A percentile compares a stretch with the other conserved stretches of the same genome.
These are phyloP conservation scores for Phrynosoma platyrhinos DNA, from an alignment of 2,113 vertebrate genomes.

Conservation along the genomic window DNA sequence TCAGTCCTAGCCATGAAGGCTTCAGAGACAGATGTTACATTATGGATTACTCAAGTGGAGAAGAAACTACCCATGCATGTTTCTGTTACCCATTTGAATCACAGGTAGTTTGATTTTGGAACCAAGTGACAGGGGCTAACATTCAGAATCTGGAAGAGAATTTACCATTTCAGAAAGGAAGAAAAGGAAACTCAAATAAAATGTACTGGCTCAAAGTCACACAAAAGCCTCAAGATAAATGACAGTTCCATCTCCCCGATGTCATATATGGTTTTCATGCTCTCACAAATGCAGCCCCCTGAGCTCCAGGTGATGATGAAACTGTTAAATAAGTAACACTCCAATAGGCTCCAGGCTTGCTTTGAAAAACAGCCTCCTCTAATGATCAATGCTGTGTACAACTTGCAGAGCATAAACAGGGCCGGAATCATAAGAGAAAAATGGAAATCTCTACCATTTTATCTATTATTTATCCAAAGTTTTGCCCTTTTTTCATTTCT, in stretches of 20 bases:
- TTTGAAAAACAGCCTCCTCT: background rate
- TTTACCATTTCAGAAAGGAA: background rate
- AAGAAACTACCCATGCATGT: background rate
- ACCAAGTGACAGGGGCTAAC: background rate
- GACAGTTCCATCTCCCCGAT: background rate
- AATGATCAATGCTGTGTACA: conserved; percentile 26
- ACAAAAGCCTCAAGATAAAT: background rate
- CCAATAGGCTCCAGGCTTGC: background rate
- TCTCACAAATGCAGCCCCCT: background rate
- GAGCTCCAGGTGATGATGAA: conserved; percentile 1
- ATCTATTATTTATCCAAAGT: background rate
- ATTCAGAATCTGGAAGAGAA: background rate
- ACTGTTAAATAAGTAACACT: conserved; percentile 29
- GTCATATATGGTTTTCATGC: conserved; percentile 4
- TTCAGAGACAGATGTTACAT: background rate
- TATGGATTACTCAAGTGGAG: background rate
- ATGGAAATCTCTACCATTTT: conserved; percentile 16
- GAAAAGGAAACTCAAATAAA: background rate
- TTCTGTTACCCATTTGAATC: background rate
- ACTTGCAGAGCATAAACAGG: accelerated
- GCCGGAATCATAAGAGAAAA: background rate
- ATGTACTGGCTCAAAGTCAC: background rate
- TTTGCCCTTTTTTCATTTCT: conserved; percentile 36
- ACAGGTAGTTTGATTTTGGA: background rate
- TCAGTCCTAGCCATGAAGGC: background rate